Base-by-base conservation (phyloP, 2,888 invertebrate genomes). In the Coelopa pilipes region DNA sequence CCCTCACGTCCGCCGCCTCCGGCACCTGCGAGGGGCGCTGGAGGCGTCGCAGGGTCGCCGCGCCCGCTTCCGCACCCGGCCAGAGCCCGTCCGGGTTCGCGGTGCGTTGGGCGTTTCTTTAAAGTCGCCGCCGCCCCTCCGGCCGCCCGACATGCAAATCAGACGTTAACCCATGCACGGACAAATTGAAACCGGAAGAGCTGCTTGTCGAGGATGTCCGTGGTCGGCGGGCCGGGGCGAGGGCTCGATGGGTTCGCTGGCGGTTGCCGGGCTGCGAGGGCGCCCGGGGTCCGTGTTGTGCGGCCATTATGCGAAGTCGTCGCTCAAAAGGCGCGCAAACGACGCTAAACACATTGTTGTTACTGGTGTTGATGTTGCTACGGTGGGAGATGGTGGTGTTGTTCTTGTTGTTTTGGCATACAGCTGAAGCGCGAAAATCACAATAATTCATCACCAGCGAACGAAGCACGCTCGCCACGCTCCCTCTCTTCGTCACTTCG, bases 161-260 rank as follows among this genome's bases (percentile, higher is more conserved):
- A 59, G 19, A 15, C 21, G 17, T 19, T 10, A 70, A 60, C 9
- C n/a, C 67, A 67, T 55, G 55, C 34, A 34, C 55, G 67, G 17
- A 59, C 70, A 70, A 70, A 70, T 70, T 70, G 70, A 60, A 70
- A 70, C 60, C 60, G 70, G 70, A 70, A 70, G 60, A 53, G 21
- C 65, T 69, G 59, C 59, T 63, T 46, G 46, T 63, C 45, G 59
- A 47, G 66, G 47, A 72, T 66, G 72, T 66, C 65, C 63, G 66
- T 55, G 72, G 47, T 47, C 34, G 19, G 19, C 12, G 13, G 65
- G 67, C 34, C 17, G 19, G 68, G 17, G 49, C 2, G 67, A 9
- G n/a, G 49, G 53, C 11, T 24, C 46, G 24, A 15, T 45, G 15
- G 15, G 49, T 68, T 4, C 45, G 24, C n/a, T 21, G 50, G n/a